phyloP scores from a whole-genome alignment of 2,113 vertebrate species.

The Monarcha castaneiventris region DNA sequence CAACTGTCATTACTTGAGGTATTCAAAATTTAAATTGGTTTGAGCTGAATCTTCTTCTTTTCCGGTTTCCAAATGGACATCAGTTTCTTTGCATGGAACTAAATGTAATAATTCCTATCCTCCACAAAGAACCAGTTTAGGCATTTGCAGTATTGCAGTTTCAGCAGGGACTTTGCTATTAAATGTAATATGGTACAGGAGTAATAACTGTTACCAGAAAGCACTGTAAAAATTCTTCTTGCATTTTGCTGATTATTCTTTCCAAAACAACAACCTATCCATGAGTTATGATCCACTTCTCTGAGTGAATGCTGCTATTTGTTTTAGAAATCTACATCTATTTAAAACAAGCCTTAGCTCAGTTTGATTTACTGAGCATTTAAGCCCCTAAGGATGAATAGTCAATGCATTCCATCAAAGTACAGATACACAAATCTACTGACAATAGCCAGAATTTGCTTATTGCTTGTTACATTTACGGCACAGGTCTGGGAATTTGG shows the following conservation, averaged over 20 bases:
- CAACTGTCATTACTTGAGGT: not conserved
- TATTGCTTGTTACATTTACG: conserved; percentile 6
- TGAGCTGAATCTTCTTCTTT: not conserved
- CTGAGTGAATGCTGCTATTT: conserved; percentile 33
- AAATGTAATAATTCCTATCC: not conserved
- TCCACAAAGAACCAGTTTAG: not conserved
- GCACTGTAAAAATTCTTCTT: not conserved
- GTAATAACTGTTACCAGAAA: not conserved
- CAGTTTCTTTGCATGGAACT: not conserved
- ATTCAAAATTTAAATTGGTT: not conserved
- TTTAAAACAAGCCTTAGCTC: conserved; percentile 31
- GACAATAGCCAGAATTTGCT: conserved; percentile 12
- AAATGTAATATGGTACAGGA: not conserved
- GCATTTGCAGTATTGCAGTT: not conserved
- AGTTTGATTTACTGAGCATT: conserved; percentile 51
- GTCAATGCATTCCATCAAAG: conserved; percentile 29
- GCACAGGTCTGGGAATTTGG: not conserved
- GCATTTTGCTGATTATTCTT: conserved; percentile 35
- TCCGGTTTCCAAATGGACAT: not conserved
- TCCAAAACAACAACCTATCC: conserved; percentile 1
- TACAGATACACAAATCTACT: conserved; percentile 32
- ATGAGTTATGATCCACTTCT: conserved; percentile 39
- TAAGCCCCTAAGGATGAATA: conserved; percentile 24
- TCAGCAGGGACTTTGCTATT: not conserved
- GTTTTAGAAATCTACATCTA: conserved; percentile 40